Evolutionary conservation across 2,797 vertebrate species (phyloP).

Genomic region (Bucorvus abyssinicus): DNA sequence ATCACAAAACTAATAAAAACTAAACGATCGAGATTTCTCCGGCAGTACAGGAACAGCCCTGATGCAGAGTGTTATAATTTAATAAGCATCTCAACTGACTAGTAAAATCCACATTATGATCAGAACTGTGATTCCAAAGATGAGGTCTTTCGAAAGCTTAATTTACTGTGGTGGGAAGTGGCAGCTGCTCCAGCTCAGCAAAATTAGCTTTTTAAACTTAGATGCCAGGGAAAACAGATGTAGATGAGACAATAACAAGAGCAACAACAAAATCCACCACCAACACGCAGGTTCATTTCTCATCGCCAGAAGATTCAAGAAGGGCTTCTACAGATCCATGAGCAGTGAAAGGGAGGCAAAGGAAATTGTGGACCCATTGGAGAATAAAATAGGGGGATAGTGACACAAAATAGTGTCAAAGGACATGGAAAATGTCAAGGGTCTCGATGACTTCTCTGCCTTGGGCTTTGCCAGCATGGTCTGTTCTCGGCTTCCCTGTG

Average conservation of each 20-base stretch:
- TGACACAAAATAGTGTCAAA: background rate
- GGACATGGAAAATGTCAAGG: background rate
- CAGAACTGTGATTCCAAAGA: slow-evolving; percentile 61
- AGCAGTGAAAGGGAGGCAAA: background rate
- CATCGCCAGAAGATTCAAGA: background rate
- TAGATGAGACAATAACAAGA: slow-evolving; percentile 3
- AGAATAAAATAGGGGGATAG: background rate
- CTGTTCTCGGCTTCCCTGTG: background rate
- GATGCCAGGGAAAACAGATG: slow-evolving; percentile 53
- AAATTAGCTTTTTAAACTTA: slow-evolving; percentile 41
- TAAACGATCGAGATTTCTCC: slow-evolving; percentile 3
- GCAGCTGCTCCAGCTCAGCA: slow-evolving; percentile 54
- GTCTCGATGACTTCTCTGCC: background rate
- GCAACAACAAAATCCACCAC: background rate
- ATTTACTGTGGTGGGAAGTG: slow-evolving; percentile 52
- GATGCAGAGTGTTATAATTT: slow-evolving; percentile 51
- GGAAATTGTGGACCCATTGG: accelerated
- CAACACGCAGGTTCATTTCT: background rate
- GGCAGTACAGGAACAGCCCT: background rate
- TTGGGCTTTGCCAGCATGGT: background rate
- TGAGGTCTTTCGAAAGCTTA: slow-evolving; percentile 57
- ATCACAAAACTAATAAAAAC: slow-evolving; percentile 58
- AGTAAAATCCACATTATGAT: slow-evolving; percentile 59
- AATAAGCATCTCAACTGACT: slow-evolving; percentile 63
- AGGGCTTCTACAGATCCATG: background rate